A percentile compares a stretch with the other conserved stretches of the same genome.
Evolutionary conservation across 1,140 invertebrate genomes (phyloP).

Genomic region (Drosophila pseudoananassae): DNA sequence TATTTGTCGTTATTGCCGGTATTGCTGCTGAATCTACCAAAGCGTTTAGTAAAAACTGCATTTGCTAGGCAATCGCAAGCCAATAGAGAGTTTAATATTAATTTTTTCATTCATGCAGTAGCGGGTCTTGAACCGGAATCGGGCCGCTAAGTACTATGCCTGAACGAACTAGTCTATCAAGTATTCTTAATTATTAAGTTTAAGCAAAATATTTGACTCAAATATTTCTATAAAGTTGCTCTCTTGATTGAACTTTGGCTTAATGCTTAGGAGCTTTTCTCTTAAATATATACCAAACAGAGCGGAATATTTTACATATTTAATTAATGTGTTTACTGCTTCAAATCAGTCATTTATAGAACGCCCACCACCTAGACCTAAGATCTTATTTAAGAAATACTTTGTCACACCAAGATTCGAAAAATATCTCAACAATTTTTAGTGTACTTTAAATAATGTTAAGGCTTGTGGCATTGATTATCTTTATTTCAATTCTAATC

Average conservation of each 20-base stretch:
- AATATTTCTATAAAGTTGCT: constrained; percentile 1
- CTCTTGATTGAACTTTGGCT: constrained; percentile 8
- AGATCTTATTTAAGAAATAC: not conserved
- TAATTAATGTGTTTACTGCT: constrained; percentile 3
- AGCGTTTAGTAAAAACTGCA: constrained; percentile 55
- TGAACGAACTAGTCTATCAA: constrained; percentile 47
- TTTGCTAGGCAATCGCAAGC: constrained; percentile 27
- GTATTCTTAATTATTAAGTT: constrained; percentile 38
- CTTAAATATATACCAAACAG: constrained; percentile 29
- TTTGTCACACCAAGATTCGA: constrained; percentile 7
- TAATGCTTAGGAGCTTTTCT: constrained; percentile 8
- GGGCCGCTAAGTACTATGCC: constrained; percentile 9
- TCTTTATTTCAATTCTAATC: constrained; percentile 28
- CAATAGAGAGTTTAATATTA: constrained; percentile 19
- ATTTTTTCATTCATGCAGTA: constrained; percentile 42
- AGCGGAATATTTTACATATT: constrained; percentile 10
- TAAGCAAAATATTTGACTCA: constrained; percentile 20
- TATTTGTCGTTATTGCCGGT: constrained; percentile 14
- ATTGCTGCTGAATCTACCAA: constrained; percentile 36
- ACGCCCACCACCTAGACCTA: constrained; percentile 27
- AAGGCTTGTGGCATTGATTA: not conserved
- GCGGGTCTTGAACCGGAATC: constrained; percentile 14
- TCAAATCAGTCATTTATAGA: constrained; percentile 14
- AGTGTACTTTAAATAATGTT: not conserved
- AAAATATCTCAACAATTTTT: not conserved